These are phyloP conservation scores for Sciurus carolinensis DNA, from an alignment of 2,797 vertebrate genomes.

Conservation along the genomic window DNA sequence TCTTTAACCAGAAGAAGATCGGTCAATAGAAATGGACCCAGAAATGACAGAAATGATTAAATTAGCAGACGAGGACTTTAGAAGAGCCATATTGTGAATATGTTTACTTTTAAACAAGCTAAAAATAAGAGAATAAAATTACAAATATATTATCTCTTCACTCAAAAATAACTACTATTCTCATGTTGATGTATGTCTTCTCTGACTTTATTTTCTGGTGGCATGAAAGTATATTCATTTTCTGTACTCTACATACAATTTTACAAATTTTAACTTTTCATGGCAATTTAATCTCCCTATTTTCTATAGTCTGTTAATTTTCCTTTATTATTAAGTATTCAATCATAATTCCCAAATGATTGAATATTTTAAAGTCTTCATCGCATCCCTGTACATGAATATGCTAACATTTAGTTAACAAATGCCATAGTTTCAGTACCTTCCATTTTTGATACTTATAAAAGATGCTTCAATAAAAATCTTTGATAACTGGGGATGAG, in stretches of 20 bases:
- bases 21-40: background rate
- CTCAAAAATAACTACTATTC: background rate
- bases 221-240: background rate
- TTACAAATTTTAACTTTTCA: background rate
- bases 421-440: background rate
- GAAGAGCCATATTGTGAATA: background rate
- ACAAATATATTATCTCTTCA: background rate
- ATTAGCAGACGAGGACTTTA: background rate
- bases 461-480: slow-evolving; percentile 14
- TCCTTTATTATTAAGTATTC: background rate
- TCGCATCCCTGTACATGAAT: background rate
- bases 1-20: background rate
- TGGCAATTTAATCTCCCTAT: background rate
- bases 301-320: background rate
- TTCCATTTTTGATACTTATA: background rate
- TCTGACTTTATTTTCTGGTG: background rate
- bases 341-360: background rate
- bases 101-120: slow-evolving; percentile 9
- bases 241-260: background rate
- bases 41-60: background rate
- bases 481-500: background rate
- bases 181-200: background rate
- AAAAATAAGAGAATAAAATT: background rate
- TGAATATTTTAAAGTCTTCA: background rate
- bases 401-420: background rate